phyloP scores from a whole-genome alignment of 2,888 invertebrate genomes.

The Congeria kusceri region DNA sequence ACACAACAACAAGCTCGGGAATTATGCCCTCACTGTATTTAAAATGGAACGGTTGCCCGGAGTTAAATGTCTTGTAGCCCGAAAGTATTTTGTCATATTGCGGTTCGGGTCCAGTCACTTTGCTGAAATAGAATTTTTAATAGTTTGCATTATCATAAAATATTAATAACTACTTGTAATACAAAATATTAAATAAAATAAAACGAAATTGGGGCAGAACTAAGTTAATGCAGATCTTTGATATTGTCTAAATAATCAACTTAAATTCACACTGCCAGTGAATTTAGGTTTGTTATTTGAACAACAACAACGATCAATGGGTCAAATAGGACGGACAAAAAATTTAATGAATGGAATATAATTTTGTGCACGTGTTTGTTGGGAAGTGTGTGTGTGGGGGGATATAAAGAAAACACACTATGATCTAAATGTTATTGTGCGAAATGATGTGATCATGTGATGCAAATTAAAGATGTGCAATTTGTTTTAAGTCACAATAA shows the following conservation, averaged over 20 bases:
- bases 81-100: slow-evolving; percentile 80
- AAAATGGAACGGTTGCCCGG: slow-evolving; percentile 77
- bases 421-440: too few species aligned
- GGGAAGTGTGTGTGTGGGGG: too few species aligned
- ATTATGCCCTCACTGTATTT: slow-evolving; percentile 79
- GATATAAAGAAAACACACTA: too few species aligned
- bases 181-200: too few species aligned
- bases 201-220: background rate
- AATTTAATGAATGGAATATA: too few species aligned
- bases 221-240: background rate
- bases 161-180: too few species aligned
- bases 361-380: too few species aligned
- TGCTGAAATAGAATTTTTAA: slow-evolving; percentile 61
- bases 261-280: too few species aligned
- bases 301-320: background rate
- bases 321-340: too few species aligned
- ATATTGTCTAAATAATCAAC: background rate
- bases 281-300: background rate
- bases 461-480: background rate
- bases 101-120: slow-evolving; percentile 81
- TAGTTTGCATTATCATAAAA: background rate
- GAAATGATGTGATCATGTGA: background rate
- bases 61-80: slow-evolving; percentile 77
- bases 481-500: too few species aligned
- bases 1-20: slow-evolving; percentile 82